These are phyloP conservation scores for Campoletis raptor DNA, from an alignment of 2,888 invertebrate species.

Conservation along the genomic window DNA sequence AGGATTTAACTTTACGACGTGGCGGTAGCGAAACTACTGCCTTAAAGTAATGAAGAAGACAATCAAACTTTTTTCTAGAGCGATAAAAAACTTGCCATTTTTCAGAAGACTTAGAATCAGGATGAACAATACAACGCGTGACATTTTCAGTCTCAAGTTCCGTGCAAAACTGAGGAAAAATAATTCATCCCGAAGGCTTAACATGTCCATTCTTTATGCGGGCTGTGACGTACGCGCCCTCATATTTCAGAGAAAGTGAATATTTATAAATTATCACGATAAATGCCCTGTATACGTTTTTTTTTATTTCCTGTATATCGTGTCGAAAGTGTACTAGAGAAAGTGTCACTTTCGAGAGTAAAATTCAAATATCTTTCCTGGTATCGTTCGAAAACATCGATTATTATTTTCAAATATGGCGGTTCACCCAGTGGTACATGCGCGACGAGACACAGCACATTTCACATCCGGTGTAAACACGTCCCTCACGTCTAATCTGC, in stretches of 20 bases:
- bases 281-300: conserved; percentile 55
- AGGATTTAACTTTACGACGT: no score
- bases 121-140: conserved; percentile 24
- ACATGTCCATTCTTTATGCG: conserved; percentile 53
- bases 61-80: not conserved
- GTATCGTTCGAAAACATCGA: not conserved
- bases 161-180: conserved; percentile 68
- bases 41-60: no score
- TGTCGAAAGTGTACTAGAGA: conserved; percentile 57
- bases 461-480: conserved; percentile 39
- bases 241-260: conserved; percentile 66
- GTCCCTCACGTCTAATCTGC: conserved; percentile 9
- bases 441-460: conserved; percentile 6
- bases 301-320: conserved; percentile 13
- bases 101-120: conserved; percentile 40
- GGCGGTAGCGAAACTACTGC: no score
- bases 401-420: conserved; percentile 52
- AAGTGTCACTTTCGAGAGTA: conserved; percentile 38
- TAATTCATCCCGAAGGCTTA: conserved; percentile 52
- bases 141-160: conserved; percentile 69
- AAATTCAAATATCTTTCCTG: not conserved
- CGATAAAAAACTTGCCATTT: conserved; percentile 44
- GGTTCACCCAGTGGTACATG: conserved; percentile 8
- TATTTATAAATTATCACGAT: conserved; percentile 69
- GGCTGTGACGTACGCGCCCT: conserved; percentile 46